Base-by-base conservation (phyloP, 92 coral and sea anemone species). In the Muricea muricata region DNA sequence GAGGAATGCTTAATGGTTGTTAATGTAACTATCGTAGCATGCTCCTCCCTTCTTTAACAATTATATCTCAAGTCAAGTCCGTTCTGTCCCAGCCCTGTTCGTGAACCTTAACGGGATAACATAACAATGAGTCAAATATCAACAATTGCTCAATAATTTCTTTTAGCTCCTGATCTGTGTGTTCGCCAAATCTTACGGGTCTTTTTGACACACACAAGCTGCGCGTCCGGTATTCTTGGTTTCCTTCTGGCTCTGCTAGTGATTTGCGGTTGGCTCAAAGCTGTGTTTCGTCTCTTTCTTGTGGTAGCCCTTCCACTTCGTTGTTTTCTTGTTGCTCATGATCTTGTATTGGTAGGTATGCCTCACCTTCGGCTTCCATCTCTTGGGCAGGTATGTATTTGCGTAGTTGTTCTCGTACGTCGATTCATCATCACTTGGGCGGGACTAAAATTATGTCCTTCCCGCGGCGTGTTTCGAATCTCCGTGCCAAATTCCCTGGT, bases 341-440 rank as follows among this genome's bases (percentile, higher is more conserved):
- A 45, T 45, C 50, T 45, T 13, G 50, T 17, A 45, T 45, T 45
- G 15, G 50, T 45, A 45, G 50, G 50, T 37, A 45, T 45, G 15
- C 50, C 8, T 45, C 50, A 8, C 14, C 50, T 45, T 45, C 50
- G 50, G 14, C 50, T 45, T 45, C 50, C 50, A 45, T 8, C 50
- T 45, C 50, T 17, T 45, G 50, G 50, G 50, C 50, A 1, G 50
- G 50, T 45, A 17, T 45, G 50, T 17, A 20, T 37, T 69, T 69
- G n/a, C 26, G 29, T 69, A 69, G 60, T 61, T 6, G 88, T 82
- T 31, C 46, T 46, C 10, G 87, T 65, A 14, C 87, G 66, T 37
- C 84, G 67, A 26, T 66, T 82, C 86, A 87, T 75, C 46, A 82
- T n/a, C 10, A 79, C 65, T 77, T 82, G 84, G 18, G 79, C 79